Base-by-base conservation (phyloP, 2,888 invertebrate species). In the Brachypalpus laphriformis region DNA sequence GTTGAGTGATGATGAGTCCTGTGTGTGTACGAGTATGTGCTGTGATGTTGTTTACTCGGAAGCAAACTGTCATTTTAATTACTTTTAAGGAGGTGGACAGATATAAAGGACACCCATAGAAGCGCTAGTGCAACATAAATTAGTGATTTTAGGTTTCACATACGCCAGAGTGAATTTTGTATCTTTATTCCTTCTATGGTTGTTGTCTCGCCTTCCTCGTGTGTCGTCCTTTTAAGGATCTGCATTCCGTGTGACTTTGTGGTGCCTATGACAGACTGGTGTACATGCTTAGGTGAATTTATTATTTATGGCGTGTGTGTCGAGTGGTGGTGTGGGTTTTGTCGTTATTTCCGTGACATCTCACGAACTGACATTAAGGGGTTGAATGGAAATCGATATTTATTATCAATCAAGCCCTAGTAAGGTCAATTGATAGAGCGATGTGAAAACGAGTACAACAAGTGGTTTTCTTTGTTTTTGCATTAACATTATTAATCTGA, bases 31-130 rank as follows among this genome's bases (percentile, higher is more conserved):
- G 49, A 75, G 65, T 74, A 49, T 45, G 42, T 61, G 25, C 20
- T 51, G 45, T 37, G 66, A 72, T 80, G 74, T 83, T 85, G 71
- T 85, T 85, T 81, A 85, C 71, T 71, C 65, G 51, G 59, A 85
- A 81, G 76, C 71, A 70, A 76, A 71, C 81, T 76, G 85, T 85
- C 81, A 65, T 76, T 85, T 85, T 85, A 85, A 85, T 85, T 85
- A 85, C 75, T 85, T 81, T 71, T 61, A 81, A 85, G 71, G 54
- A 81, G 81, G 51, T 71, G 75, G 63, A 80, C 72, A 68, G 40
- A 72, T 63, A 80, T n/a, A 74, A 70, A 75, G 65, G 59, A 65
- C 70, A 56, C 25, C 31, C 56, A 61, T 57, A 54, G 65, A 70
- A 78, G n/a, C 34, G 63, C 31, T 11, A 66, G 42, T 61, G 71